phyloP scores from a whole-genome alignment of 2,797 vertebrate species.

The Salarias fasciatus region DNA sequence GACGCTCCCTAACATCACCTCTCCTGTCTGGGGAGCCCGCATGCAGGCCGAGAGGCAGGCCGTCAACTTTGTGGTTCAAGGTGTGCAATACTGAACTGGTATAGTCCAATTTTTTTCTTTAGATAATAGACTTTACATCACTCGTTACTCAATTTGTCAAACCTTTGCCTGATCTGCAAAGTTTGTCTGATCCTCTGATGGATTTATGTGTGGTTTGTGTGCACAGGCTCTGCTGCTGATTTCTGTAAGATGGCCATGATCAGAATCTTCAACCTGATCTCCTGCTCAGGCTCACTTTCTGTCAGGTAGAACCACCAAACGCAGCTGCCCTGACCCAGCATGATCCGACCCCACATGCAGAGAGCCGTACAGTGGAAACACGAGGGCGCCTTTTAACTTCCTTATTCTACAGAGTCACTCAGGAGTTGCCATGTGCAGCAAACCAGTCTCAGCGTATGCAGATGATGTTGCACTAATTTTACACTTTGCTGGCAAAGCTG shows the following conservation, averaged over 20 bases:
- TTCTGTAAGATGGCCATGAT: constrained; percentile 96
- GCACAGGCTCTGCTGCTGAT: constrained; percentile 91
- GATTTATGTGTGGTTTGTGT: not conserved
- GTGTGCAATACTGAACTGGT: constrained; percentile 65
- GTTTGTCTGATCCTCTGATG: not conserved
- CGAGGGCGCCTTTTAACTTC: not conserved
- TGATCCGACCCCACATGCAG: too few species aligned
- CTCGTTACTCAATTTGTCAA: not conserved
- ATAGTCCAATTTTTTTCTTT: too few species aligned
- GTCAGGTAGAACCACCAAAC: too few species aligned
- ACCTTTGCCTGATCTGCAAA: not conserved
- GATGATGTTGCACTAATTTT: too few species aligned
- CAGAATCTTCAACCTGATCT: constrained; percentile 84
- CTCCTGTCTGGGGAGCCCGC: constrained; percentile 82
- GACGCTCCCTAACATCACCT: constrained; percentile 84
- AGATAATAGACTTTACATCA: too few species aligned
- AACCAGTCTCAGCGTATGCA: too few species aligned
- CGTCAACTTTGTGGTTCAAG: constrained; percentile 96
- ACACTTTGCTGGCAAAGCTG: too few species aligned
- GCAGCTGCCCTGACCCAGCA: too few species aligned
- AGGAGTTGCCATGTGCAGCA: too few species aligned
- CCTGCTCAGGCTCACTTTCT: constrained; percentile 80
- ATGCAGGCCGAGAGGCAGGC: constrained; percentile 94
- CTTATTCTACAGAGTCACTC: not conserved
- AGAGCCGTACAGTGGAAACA: not conserved